Conservation (phyloP, 2,888 invertebrate genomes). For the Lepas anatifera region DNA sequence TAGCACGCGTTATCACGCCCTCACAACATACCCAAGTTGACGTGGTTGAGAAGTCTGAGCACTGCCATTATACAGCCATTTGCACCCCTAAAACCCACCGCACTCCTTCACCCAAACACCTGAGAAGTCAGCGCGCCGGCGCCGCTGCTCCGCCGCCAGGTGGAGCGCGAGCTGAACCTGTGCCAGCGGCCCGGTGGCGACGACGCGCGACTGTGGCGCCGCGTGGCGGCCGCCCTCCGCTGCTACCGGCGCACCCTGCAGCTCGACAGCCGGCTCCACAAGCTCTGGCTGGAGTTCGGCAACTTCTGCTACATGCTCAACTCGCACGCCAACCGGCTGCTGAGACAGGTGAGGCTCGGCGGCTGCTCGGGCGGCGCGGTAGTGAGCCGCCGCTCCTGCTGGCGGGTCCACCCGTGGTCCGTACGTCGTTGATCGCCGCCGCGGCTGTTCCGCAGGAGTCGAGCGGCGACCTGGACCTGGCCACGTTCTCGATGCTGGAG, state of each 20-base stretch:
- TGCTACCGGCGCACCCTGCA: constrained; percentile 71
- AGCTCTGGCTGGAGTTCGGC: constrained; percentile 83
- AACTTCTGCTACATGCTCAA: constrained; percentile 79
- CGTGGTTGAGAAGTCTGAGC: too few species aligned
- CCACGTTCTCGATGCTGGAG: constrained; percentile 49
- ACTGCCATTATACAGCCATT: too few species aligned
- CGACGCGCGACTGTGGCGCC: constrained; percentile 47
- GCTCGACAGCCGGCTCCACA: constrained; percentile 56
- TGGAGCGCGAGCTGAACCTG: constrained; percentile 10
- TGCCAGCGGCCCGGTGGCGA: constrained; percentile 21
- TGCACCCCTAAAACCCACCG: too few species aligned
- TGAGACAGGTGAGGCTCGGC: constrained; percentile 55
- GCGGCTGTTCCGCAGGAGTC: constrained; percentile 27
- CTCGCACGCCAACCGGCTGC: constrained; percentile 72
- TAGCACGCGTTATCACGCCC: too few species aligned
- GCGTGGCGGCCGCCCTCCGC: constrained; percentile 57
- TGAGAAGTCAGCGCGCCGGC: too few species aligned
- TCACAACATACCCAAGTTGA: too few species aligned
- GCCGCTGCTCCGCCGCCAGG: constrained; percentile 25
- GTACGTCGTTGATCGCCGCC: background rate
- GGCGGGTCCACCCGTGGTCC: too few species aligned
- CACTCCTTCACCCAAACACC: too few species aligned
- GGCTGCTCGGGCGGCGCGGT: too few species aligned
- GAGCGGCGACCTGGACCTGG: constrained; percentile 35
- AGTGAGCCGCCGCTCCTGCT: too few species aligned